Evolutionary conservation across 2,113 vertebrate species (phyloP).

Genomic region (Pholis gunnellus): DNA sequence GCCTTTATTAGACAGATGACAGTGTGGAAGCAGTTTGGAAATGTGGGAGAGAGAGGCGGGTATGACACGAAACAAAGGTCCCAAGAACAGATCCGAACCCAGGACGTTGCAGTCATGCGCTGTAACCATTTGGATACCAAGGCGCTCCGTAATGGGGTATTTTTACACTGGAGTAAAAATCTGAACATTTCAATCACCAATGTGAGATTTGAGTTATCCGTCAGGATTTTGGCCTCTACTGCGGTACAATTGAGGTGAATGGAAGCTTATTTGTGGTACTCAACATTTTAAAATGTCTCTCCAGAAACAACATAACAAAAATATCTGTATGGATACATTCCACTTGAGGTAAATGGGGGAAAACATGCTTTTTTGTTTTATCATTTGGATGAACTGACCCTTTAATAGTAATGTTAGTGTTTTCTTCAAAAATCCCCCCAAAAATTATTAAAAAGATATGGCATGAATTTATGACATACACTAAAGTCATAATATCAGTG

Average conservation of each 20-base stretch:
- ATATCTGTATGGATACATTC: neutral
- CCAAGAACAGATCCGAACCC: neutral
- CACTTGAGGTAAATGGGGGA: neutral
- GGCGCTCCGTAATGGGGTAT: neutral
- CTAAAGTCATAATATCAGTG: neutral
- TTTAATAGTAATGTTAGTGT: neutral
- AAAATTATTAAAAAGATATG: neutral
- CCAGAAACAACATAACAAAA: neutral
- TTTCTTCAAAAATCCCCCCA: neutral
- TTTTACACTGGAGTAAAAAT: neutral
- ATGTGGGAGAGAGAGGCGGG: too few species aligned
- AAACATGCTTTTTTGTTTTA: neutral
- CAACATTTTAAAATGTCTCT: neutral
- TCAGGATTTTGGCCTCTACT: neutral
- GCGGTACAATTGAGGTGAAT: neutral
- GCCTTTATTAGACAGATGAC: too few species aligned
- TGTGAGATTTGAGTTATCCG: neutral
- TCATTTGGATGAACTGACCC: neutral
- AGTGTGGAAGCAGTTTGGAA: too few species aligned
- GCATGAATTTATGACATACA: neutral
- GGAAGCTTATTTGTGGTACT: neutral
- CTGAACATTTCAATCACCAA: neutral
- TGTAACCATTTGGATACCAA: neutral
- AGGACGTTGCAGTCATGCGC: neutral
- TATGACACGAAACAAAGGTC: neutral